These are phyloP conservation scores for Bilobella aurantiaca DNA, from an alignment of 1,140 invertebrate species.

Conservation along the genomic window DNA sequence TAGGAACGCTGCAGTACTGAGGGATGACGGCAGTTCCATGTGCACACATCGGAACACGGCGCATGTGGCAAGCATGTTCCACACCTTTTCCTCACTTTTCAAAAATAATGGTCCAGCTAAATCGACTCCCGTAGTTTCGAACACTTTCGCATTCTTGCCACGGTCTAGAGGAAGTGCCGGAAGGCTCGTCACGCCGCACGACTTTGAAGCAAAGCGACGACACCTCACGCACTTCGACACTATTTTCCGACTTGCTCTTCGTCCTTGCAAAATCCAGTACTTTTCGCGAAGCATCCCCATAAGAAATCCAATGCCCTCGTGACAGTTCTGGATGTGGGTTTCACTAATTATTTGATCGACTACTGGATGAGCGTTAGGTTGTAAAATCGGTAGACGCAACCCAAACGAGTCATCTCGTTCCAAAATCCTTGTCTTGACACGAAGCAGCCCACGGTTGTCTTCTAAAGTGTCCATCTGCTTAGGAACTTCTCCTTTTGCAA, in stretches of 20 bases:
- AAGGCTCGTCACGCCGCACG: slow-evolving; percentile 1
- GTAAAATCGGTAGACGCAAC: slow-evolving; percentile 12
- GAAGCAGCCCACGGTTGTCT: slow-evolving; percentile 11
- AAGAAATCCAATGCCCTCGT: neutral
- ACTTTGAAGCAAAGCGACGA: slow-evolving; percentile 13
- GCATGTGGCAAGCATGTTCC: slow-evolving; percentile 39
- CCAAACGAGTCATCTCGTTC: neutral
- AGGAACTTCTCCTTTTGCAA: too few species aligned
- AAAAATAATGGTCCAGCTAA: slow-evolving; percentile 33
- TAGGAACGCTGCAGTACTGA: slow-evolving; percentile 33
- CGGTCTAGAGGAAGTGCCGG: slow-evolving; percentile 27
- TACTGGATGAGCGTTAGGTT: neutral
- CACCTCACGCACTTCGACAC: slow-evolving; percentile 23
- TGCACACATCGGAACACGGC: slow-evolving; percentile 34
- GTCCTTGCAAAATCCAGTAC: slow-evolving; percentile 18
- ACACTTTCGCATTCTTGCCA: slow-evolving; percentile 7
- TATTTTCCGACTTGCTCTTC: slow-evolving; percentile 7
- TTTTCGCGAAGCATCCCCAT: slow-evolving; percentile 7
- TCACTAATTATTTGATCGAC: slow-evolving; percentile 8
- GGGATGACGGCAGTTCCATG: slow-evolving; percentile 31
- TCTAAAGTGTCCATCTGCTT: too few species aligned
- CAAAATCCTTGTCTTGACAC: slow-evolving; percentile 2
- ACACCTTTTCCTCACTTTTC: slow-evolving; percentile 23
- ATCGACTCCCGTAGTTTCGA: slow-evolving; percentile 33
- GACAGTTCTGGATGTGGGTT: neutral